Evolutionary conservation across 1,140 invertebrate genomes (phyloP).

Genomic region (Condylostylus longicornis): DNA sequence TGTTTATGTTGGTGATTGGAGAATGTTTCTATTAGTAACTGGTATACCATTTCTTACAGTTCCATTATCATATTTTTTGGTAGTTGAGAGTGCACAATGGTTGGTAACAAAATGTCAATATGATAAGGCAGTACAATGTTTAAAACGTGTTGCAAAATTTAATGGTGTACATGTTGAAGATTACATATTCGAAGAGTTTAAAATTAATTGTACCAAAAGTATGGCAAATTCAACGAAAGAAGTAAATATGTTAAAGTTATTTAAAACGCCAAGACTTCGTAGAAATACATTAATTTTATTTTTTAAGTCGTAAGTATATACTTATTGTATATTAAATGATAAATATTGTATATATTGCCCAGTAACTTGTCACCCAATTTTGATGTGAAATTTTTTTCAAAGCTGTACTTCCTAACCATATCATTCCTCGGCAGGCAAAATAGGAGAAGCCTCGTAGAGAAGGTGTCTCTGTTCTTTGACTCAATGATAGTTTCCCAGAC

Average conservation of each 20-base stretch:
- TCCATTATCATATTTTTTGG: constrained; percentile 30
- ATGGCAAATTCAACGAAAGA: not conserved
- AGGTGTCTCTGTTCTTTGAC: no score
- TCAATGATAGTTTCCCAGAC: no score
- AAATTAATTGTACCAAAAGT: not conserved
- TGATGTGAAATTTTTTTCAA: no score
- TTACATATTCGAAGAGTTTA: constrained; percentile 18
- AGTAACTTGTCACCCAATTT: constrained; percentile 6
- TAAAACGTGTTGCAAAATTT: constrained; percentile 34
- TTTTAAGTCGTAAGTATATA: constrained; percentile 38
- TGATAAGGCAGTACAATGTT: constrained; percentile 34
- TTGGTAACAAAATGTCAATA: constrained; percentile 36
- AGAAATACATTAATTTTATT: constrained; percentile 35
- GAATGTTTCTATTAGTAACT: constrained; percentile 32
- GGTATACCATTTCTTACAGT: constrained; percentile 33
- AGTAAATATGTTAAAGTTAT: constrained; percentile 28
- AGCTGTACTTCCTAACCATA: no score
- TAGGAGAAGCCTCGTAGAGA: no score
- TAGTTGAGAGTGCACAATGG: constrained; percentile 44
- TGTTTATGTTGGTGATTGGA: constrained; percentile 33
- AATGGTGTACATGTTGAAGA: constrained; percentile 32
- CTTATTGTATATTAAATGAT: no score
- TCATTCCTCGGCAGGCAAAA: no score
- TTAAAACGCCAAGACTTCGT: constrained; percentile 34
- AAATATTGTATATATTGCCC: no score